Evolutionary conservation across 2,888 invertebrate genomes (phyloP).

Genomic region (Sarcophaga subvicina): DNA sequence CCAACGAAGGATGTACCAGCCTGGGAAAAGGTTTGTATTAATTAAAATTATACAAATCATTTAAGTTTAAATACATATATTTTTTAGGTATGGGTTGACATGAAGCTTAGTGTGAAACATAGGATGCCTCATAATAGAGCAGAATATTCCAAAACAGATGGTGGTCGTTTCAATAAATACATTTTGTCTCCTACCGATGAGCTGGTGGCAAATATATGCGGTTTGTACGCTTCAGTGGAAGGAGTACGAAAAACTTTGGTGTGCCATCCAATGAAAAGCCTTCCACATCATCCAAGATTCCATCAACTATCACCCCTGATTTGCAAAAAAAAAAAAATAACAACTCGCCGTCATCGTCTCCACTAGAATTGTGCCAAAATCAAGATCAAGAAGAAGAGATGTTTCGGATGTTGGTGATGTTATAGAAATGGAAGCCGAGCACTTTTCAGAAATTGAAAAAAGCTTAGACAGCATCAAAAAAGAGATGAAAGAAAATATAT

Average conservation of each 20-base stretch:
- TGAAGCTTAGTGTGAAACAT: constrained; percentile 31
- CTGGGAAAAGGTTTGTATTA: constrained; percentile 22
- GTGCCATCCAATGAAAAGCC: constrained; percentile 6
- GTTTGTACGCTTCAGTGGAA: constrained; percentile 25
- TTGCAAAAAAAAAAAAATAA: background rate
- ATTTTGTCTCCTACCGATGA: constrained; percentile 24
- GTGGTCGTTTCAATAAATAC: constrained; percentile 24
- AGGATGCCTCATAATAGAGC: constrained; percentile 24
- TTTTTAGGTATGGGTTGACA: constrained; percentile 27
- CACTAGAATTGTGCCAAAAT: constrained; percentile 3
- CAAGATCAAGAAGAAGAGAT: background rate
- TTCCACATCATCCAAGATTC: background rate
- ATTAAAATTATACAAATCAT: constrained; percentile 1
- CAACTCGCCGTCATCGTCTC: background rate
- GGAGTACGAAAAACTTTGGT: constrained; percentile 35
- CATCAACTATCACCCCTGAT: background rate
- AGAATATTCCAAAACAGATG: constrained; percentile 23
- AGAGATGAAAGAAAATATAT: too few species aligned
- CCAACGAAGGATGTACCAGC: constrained; percentile 26
- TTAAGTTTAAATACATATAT: background rate
- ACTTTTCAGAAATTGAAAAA: background rate
- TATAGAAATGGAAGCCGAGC: constrained; percentile 6
- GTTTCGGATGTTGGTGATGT: background rate
- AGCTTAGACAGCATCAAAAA: background rate
- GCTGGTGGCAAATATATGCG: constrained; percentile 20